Base-by-base conservation (phyloP, 2,797 vertebrate genomes). In the Lacerta agilis region DNA sequence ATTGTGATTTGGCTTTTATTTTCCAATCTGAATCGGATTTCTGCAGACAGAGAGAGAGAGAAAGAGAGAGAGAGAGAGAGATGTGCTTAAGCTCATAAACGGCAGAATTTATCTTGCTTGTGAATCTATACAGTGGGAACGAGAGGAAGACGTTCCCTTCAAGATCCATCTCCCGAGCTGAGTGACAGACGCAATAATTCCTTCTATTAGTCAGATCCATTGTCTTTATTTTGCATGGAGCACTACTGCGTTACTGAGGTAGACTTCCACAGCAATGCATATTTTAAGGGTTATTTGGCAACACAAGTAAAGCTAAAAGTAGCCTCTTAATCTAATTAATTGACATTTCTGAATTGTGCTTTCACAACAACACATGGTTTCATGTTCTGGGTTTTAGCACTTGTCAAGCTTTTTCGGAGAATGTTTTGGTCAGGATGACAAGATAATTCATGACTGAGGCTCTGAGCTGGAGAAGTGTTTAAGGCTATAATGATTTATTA, bases 261-360 rank as follows among this genome's bases (percentile, higher is more conserved):
- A 97, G 96, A 95, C 95, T 96, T 96, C 95, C 95, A 94, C 95
- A 90, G 96, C 96, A 95, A 92, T 95, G 97, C 97, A 97, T 97
- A 97, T 97, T 98, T 97, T 97, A 97, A 97, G 96, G 97, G 97
- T 97, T 97, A 97, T 97, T 97, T 97, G 97, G 97, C 97, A 97
- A 97, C 96, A 97, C 90, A 91, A 96, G 95, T 95, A 96, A 96
- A 97, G 97, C 97, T 97, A 97, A 98, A 97, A 97, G 97, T 97
- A 97, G 97, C 97, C 97, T 97, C 97, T 97, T 97, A 98, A 98
- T 97, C 97, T 98, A 98, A 97, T 97, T 97, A 97, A 97, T 97
- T 97, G 97, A 97, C 97, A 97, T 97, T 97, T 97, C 97, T 97
- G 97, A 97, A 97, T 97, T 96, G 96, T 97, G 97, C 97, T 97